Percentiles rank a stretch among this genome's conserved stretches.
phyloP scores from a whole-genome alignment of 1,140 invertebrate species.

The Musca domestica region DNA sequence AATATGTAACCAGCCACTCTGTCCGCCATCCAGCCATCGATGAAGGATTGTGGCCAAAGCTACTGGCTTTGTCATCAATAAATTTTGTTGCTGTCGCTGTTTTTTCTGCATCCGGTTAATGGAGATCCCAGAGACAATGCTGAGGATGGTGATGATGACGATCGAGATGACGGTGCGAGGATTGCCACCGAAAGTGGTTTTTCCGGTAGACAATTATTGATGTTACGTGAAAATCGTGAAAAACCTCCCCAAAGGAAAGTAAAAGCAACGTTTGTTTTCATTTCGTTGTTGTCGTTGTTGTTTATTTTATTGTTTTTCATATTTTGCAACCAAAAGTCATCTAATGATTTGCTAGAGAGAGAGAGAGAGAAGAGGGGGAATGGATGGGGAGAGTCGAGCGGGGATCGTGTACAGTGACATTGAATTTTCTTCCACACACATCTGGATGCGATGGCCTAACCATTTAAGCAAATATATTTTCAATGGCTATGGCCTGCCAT shows the following conservation, averaged over 20 bases:
- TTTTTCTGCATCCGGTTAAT: too few species aligned
- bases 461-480: not conserved
- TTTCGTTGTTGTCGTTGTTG: not conserved
- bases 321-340: not conserved
- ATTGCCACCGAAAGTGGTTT: constrained; percentile 25
- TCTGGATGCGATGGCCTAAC: not conserved
- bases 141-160: too few species aligned
- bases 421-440: not conserved
- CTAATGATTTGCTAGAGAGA: too few species aligned
- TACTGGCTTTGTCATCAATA: too few species aligned
- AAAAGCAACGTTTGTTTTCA: constrained; percentile 23
- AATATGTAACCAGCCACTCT: too few species aligned
- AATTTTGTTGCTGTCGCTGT: too few species aligned
- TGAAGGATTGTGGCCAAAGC: too few species aligned
- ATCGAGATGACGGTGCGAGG: too few species aligned
- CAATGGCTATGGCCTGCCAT: not conserved
- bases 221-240: constrained; percentile 13
- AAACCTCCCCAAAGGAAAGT: constrained; percentile 17
- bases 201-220: constrained; percentile 15
- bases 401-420: not conserved
- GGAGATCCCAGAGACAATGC: too few species aligned
- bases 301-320: not conserved
- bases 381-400: not conserved
- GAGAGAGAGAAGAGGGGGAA: not conserved
- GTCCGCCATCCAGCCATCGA: too few species aligned